phyloP scores from a whole-genome alignment of 2,113 vertebrate genomes.

The Acrocephalus arundinaceus region DNA sequence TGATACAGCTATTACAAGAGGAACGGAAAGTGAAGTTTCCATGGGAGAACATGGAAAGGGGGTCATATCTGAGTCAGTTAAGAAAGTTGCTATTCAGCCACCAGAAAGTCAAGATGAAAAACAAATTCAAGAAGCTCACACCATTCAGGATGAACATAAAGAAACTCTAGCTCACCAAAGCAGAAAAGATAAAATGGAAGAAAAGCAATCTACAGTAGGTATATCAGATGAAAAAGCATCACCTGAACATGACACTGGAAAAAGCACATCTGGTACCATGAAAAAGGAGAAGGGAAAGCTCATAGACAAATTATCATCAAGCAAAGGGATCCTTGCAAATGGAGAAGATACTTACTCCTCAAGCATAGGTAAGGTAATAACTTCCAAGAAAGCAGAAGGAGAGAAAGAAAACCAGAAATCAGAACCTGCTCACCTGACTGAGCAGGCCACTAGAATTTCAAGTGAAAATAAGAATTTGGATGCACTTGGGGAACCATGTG shows the following conservation, averaged over 20 bases:
- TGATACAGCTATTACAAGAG: not conserved
- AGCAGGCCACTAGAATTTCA: slow-evolving; percentile 53
- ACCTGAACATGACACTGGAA: slow-evolving; percentile 51
- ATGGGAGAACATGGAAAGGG: not conserved
- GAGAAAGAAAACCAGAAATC: slow-evolving; percentile 72
- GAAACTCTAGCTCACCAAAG: not conserved
- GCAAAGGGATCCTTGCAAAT: not conserved
- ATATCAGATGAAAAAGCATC: slow-evolving; percentile 43
- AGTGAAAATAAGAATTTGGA: slow-evolving; percentile 71
- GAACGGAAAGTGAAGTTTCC: not conserved
- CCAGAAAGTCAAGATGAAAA: not conserved
- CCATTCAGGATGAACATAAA: not conserved
- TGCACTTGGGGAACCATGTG: slow-evolving; percentile 31
- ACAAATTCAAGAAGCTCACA: not conserved
- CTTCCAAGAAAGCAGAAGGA: slow-evolving; percentile 44
- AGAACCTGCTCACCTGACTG: slow-evolving; percentile 70
- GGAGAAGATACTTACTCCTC: not conserved
- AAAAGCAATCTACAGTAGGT: slow-evolving; percentile 50
- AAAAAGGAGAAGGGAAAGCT: slow-evolving; percentile 66
- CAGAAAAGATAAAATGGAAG: not conserved
- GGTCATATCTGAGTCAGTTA: not conserved
- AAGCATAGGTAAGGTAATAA: slow-evolving; percentile 16
- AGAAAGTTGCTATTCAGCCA: not conserved
- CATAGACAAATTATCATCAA: slow-evolving; percentile 47
- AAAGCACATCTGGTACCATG: not conserved